Conservation (phyloP, 2,888 invertebrate species). For the Drosophila multiciliata region DNA sequence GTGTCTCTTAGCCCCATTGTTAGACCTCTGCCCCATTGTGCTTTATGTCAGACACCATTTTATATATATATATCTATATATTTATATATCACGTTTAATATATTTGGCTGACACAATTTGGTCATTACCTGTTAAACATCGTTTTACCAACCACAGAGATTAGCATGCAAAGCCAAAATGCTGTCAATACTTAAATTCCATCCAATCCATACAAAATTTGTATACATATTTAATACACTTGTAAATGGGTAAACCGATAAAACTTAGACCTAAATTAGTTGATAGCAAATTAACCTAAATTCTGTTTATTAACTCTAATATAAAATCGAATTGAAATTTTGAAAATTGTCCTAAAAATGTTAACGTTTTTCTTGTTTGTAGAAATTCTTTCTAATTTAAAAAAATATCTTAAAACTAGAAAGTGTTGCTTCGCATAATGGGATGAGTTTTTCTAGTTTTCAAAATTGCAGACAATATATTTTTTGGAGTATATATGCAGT, state of each 20-base stretch:
- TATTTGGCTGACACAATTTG: constrained; percentile 71
- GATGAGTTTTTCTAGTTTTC: background rate
- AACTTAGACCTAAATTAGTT: background rate
- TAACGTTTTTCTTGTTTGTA: background rate
- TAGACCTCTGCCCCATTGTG: background rate
- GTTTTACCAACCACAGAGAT: constrained; percentile 33
- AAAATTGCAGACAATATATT: background rate
- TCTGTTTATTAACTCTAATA: background rate
- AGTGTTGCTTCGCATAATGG: too few species aligned
- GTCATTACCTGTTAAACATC: constrained; percentile 58
- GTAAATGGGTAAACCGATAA: background rate
- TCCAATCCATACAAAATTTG: constrained; percentile 12
- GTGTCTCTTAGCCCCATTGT: background rate
- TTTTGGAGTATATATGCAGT: background rate
- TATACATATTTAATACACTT: background rate
- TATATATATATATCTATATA: constrained; percentile 14
- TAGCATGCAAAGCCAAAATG: constrained; percentile 43
- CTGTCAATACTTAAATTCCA: constrained; percentile 19
- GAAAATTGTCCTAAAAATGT: background rate
- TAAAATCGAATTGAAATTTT: background rate
- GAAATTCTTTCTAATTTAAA: too few species aligned
- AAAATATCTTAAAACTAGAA: background rate
- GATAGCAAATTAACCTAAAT: background rate
- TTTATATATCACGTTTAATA: background rate
- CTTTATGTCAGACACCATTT: constrained; percentile 28